Evolutionary conservation across 2,113 vertebrate genomes (phyloP).

Genomic region (Odobenus rosmarus): DNA sequence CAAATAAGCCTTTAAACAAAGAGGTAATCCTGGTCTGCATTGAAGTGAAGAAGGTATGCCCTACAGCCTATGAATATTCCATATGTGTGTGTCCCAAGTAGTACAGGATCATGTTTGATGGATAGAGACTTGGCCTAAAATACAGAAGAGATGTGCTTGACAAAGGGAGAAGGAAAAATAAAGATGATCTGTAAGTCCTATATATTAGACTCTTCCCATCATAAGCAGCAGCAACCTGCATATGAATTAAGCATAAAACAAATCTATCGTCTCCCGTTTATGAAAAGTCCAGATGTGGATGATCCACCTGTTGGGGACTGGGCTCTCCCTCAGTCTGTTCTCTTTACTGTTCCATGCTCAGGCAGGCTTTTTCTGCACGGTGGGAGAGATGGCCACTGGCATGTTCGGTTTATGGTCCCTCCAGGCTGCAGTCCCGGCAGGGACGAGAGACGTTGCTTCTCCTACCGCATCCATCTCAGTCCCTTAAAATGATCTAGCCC

Average conservation of each 20-base stretch:
- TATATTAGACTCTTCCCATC: not conserved
- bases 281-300: not conserved
- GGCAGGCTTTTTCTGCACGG: rapidly evolving
- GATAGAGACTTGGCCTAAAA: not conserved
- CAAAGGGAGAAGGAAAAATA: not conserved
- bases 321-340: not conserved
- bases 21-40: not conserved
- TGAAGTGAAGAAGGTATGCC: not conserved
- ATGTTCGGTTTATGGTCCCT: no score
- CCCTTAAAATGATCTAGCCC: not conserved
- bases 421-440: not conserved
- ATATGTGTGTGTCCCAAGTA: no score
- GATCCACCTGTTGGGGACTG: not conserved
- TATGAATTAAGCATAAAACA: not conserved
- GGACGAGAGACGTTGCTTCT: not conserved
- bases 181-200: no score
- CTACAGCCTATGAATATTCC: not conserved
- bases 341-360: not conserved
- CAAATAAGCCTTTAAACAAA: not conserved
- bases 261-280: not conserved
- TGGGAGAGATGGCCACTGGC: not conserved
- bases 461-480: not conserved
- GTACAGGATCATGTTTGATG: not conserved
- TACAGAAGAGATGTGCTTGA: not conserved
- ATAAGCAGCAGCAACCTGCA: not conserved